These are phyloP conservation scores for Prietella phreatophila DNA, from an alignment of 2,113 vertebrate species.

Conservation along the genomic window DNA sequence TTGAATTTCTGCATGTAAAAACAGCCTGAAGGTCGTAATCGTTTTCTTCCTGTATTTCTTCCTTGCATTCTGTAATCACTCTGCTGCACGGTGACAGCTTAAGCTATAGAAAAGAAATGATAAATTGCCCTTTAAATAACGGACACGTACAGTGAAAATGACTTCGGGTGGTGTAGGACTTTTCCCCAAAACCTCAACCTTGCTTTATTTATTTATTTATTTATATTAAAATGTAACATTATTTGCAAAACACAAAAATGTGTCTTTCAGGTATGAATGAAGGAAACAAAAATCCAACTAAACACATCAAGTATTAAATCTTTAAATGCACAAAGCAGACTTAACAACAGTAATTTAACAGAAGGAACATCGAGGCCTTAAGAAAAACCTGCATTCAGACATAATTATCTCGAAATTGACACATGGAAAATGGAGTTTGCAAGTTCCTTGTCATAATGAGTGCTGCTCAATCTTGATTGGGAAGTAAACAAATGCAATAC, in stretches of 20 bases:
- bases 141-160: not conserved
- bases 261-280: conserved; percentile 27
- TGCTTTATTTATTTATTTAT: not conserved
- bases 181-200: not conserved
- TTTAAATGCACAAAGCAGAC: conserved; percentile 72
- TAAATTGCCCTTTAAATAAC: not conserved
- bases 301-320: conserved; percentile 56
- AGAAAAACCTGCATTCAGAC: conserved; percentile 68
- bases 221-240: not conserved
- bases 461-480: conserved; percentile 65
- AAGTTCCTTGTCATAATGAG: conserved; percentile 71
- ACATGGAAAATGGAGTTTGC: conserved; percentile 64
- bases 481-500: conserved; percentile 71
- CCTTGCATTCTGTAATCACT: not conserved
- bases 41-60: not conserved
- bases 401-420: conserved; percentile 76
- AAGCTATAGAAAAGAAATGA: conserved; percentile 8
- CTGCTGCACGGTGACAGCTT: conserved; percentile 3
- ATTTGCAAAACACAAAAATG: conserved; percentile 23
- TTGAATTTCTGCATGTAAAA: not conserved
- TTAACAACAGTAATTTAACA: conserved; percentile 68
- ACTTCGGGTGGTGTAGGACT: not conserved
- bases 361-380: conserved; percentile 70
- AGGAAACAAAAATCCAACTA: conserved; percentile 59
- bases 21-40: not conserved